Base-by-base conservation (phyloP, 2,797 vertebrate species). In the Acanthurus leucopareius region DNA sequence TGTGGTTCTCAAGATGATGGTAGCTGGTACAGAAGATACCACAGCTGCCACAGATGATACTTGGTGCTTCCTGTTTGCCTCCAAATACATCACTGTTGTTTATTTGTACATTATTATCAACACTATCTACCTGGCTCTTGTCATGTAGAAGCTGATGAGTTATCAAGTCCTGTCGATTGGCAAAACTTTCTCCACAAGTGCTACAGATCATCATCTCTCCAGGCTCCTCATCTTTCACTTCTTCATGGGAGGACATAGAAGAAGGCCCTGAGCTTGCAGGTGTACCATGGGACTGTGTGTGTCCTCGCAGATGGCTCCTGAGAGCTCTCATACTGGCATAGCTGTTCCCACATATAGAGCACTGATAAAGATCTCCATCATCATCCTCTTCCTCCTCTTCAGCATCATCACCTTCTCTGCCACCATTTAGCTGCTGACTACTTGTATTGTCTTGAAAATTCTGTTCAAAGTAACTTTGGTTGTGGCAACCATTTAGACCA, bases 331-430 rank as follows among this genome's bases (percentile, higher is more conserved):
- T 93, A 77, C 94, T 96, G 35, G 95, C 93, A 84, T 97, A 98
- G 75, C 95, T 95, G 89, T 97, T 97, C 13, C 97, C 97, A 88
- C 97, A 98, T 63, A 98, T 94, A 0, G 97, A 98, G 66, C 97
- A 98, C 66, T 97, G 97, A 88, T 95, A 98, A 73, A 96, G 96
- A 84, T 97, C 93, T 25, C 88, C 90, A 53, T 94, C 92, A 15
- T 95, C 94, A 5, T 94, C 92, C 7, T 92, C 92, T 0, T 88
- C 88, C 0, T 91, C 92, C 25, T 92, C 89, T 0, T 86, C 89
- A 6, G 54, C 66, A 0, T 77, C 38, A 56, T 89, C 86, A 10
- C 44, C 81, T 65, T 85, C 92, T 65, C 15, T 4, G 0, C 28
- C 76, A 10, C 79, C 75, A 22, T 91, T 88, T 35, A 89, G 72